phyloP scores from a whole-genome alignment of 1,140 invertebrate species.

The Doryteuthis pealeii region DNA sequence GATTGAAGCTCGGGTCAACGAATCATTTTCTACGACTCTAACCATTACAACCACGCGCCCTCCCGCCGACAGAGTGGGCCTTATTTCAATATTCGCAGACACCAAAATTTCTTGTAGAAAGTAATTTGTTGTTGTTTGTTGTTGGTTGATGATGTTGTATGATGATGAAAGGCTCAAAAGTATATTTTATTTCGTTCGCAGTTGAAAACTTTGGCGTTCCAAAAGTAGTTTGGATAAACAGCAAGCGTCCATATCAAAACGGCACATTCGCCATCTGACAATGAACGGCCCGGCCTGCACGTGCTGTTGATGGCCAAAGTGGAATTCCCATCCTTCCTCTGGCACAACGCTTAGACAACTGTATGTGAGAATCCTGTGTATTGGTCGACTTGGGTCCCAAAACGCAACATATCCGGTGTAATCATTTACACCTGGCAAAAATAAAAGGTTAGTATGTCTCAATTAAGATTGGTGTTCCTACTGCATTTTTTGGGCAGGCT shows the following conservation, averaged over 20 bases:
- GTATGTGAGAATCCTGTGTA: constrained; percentile 64
- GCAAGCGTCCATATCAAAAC: constrained; percentile 63
- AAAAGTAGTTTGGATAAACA: constrained; percentile 65
- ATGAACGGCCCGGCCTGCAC: constrained; percentile 58
- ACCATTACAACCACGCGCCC: no score
- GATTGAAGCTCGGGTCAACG: no score
- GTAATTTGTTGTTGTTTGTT: no score
- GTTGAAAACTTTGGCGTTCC: constrained; percentile 65
- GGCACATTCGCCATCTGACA: constrained; percentile 50
- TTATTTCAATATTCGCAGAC: no score
- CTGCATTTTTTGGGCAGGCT: no score
- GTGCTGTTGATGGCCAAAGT: constrained; percentile 64
- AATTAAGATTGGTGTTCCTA: no score
- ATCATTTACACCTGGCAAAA: constrained; percentile 64
- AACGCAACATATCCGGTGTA: constrained; percentile 60
- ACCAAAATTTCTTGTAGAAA: no score
- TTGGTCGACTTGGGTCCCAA: constrained; percentile 65
- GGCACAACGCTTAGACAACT: constrained; percentile 66
- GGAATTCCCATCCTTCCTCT: constrained; percentile 56
- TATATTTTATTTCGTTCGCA: no score
- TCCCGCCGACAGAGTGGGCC: no score
- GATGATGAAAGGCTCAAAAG: no score
- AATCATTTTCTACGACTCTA: no score
- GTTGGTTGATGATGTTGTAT: no score
- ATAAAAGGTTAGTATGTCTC: not conserved